These are phyloP conservation scores for Drosophila serrata DNA, from an alignment of 1,140 invertebrate genomes.

Conservation along the genomic window DNA sequence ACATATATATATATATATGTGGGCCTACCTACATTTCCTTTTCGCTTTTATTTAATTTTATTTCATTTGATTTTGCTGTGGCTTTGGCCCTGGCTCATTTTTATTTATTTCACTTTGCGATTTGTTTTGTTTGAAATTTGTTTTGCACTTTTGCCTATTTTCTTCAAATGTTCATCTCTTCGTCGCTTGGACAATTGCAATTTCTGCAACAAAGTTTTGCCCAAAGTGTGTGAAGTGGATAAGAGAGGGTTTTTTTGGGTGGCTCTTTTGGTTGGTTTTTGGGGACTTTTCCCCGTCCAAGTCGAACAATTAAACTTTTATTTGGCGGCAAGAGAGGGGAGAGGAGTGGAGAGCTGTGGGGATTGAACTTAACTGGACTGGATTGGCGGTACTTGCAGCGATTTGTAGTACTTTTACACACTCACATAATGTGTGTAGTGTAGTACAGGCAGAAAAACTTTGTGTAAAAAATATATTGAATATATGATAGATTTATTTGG, in stretches of 20 bases:
- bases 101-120: conserved; percentile 33
- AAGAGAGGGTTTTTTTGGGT: not conserved
- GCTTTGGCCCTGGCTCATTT: conserved; percentile 12
- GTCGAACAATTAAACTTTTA: conserved; percentile 72
- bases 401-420: conserved; percentile 40
- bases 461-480: not conserved
- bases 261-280: conserved; percentile 1
- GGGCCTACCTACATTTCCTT: conserved; percentile 1
- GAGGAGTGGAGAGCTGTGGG: not conserved
- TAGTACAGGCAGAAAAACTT: not conserved
- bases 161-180: conserved; percentile 44
- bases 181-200: conserved; percentile 37
- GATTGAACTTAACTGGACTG: conserved; percentile 19
- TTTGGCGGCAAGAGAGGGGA: not conserved
- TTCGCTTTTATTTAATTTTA: conserved; percentile 19
- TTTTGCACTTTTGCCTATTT: conserved; percentile 46
- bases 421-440: not conserved
- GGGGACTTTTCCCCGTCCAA: conserved; percentile 39
- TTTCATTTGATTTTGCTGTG: conserved; percentile 39
- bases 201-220: conserved; percentile 38
- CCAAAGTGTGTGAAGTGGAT: conserved; percentile 54
- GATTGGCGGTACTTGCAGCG: conserved; percentile 39
- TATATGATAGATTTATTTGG: not conserved
- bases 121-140: conserved; percentile 40
- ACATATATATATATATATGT: not conserved